phyloP scores from a whole-genome alignment of 1,140 invertebrate genomes.

The Hycleus phaleratus region DNA sequence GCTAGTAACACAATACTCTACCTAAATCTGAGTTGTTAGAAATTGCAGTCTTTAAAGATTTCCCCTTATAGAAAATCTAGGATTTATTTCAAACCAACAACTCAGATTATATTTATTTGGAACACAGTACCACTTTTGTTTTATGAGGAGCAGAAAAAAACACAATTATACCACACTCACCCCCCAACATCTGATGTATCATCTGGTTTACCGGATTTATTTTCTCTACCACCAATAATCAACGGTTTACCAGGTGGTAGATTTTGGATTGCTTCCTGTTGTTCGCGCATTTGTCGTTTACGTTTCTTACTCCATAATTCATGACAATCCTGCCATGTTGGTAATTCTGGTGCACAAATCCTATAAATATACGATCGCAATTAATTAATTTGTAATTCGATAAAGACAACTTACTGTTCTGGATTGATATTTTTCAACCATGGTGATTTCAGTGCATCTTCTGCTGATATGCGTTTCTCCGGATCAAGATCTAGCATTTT shows the following conservation, averaged over 20 bases:
- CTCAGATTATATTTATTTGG: conserved; percentile 6
- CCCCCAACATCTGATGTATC: conserved; percentile 48
- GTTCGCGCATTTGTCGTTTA: conserved; percentile 68
- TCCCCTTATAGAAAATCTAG: too few relatives aligned
- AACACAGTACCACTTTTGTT: conserved; percentile 16
- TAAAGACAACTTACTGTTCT: conserved; percentile 64
- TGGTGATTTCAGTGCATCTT: conserved; percentile 86
- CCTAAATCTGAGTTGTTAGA: neutral
- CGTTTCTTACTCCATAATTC: conserved; percentile 97
- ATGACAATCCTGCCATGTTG: conserved; percentile 97
- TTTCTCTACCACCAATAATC: conserved; percentile 30
- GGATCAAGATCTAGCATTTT: conserved; percentile 96
- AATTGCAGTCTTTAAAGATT: neutral
- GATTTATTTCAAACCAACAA: conserved; percentile 8
- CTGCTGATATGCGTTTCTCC: conserved; percentile 84
- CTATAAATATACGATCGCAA: conserved; percentile 43
- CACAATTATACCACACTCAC: conserved; percentile 42
- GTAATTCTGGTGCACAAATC: conserved; percentile 74
- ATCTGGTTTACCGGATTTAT: conserved; percentile 41
- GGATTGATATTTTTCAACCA: conserved; percentile 92
- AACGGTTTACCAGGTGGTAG: conserved; percentile 40
- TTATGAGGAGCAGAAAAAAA: neutral
- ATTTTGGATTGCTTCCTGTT: conserved; percentile 54
- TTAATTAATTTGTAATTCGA: neutral
- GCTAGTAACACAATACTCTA: too few relatives aligned